Base-by-base conservation (phyloP, 2,797 vertebrate genomes). In the Remorina albescens region DNA sequence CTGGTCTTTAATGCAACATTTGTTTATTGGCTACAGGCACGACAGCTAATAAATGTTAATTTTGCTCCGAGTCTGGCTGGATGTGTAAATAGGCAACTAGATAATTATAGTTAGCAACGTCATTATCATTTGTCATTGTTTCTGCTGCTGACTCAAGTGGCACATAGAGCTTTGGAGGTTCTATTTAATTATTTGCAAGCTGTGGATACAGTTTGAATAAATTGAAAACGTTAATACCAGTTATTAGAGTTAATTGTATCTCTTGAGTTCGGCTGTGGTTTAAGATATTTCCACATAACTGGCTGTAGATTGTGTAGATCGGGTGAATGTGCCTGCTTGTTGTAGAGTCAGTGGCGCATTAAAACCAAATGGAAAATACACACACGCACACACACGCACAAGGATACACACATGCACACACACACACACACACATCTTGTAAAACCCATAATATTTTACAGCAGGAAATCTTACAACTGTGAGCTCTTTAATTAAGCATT, bases 301-400 rank as follows among this genome's bases (percentile, higher is more conserved):
- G 50, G 34, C 49, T 57, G 36, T 57, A 28, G 10, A 51, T 37
- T 25, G 23, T 28, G 62, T 26, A 3, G 34, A 51, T 62, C 8
- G 15, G 39, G 32, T 39, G 47, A 15, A 53, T 1, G 12, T 11
- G 41, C 8, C 25, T 39, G 19, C 8, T 54, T 66, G 11, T 37
- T 44, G 42, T 49, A 21, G 56, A 66, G 49, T 30, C 26, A 55
- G 50, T 11, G 6, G n/a, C 49, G 49, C 62, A 19, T 71, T 39
- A 42, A 49, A 62, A 46, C n/a, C 19, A 30, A n/a, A 25, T 19
- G 8, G 21, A 5, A 13, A 25, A 46, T 13, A 61, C 11, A 32
- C 16, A 9, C 2, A 39, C 23, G 47, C 6, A 62, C 39, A 18
- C 51, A 36, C 13, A 23, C 12, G 28, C 13, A 23, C 12, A 36